Conservation (phyloP, 1,140 invertebrate genomes). For the Drosophila busckii region DNA sequence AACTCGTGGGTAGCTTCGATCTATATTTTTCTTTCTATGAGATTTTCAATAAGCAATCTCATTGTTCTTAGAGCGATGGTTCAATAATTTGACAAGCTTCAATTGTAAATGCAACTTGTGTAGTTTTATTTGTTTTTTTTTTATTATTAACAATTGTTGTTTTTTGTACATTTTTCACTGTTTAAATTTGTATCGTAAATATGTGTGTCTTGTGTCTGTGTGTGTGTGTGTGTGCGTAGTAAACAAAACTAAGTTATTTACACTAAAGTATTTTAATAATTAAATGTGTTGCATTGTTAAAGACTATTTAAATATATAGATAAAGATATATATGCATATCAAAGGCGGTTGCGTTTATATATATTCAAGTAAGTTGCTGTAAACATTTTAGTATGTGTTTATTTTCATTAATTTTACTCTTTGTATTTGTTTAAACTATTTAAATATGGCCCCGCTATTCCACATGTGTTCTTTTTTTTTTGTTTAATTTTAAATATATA, state of each 20-base stretch:
- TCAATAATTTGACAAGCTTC: too few relatives aligned
- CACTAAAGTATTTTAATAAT: conserved; percentile 54
- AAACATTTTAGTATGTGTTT: conserved; percentile 33
- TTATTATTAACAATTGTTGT: conserved; percentile 61
- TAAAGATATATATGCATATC: conserved; percentile 57
- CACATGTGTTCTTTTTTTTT: conserved; percentile 67
- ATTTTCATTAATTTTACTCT: conserved; percentile 32
- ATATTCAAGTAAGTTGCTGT: conserved; percentile 59
- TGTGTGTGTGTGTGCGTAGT: conserved; percentile 53
- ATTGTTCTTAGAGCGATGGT: too few relatives aligned
- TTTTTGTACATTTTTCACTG: conserved; percentile 71
- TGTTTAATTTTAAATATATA: too few relatives aligned
- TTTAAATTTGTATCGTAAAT: conserved; percentile 64
- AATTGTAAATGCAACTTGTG: conserved; percentile 50
- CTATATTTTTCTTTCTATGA: too few relatives aligned
- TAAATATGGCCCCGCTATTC: conserved; percentile 79
- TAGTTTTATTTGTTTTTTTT: conserved; percentile 40
- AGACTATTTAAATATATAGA: conserved; percentile 54
- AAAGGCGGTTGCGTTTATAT: conserved; percentile 65
- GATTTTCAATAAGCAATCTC: too few relatives aligned
- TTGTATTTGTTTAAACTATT: conserved; percentile 59
- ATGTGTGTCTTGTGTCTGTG: conserved; percentile 32
- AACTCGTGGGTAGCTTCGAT: too few relatives aligned
- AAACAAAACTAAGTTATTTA: conserved; percentile 75
- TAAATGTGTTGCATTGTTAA: conserved; percentile 52